Conservation (phyloP, 1,140 invertebrate genomes). For the Zaprionus africanus region DNA sequence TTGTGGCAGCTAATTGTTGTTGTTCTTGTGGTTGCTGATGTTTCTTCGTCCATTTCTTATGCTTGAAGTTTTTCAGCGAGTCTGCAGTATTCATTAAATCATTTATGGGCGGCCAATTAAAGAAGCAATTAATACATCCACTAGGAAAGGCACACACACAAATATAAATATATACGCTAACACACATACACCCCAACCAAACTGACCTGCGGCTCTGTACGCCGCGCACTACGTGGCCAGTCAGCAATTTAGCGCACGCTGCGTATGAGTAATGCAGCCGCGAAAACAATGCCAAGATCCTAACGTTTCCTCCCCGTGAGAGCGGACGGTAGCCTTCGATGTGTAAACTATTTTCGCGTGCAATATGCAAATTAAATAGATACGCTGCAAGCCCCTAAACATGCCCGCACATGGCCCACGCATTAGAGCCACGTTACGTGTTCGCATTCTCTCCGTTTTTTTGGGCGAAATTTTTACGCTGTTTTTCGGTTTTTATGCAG, state of each 20-base stretch:
- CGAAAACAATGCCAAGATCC: conserved; percentile 25
- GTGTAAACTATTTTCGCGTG: conserved; percentile 73
- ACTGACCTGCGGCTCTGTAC: conserved; percentile 42
- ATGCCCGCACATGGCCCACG: conserved; percentile 17
- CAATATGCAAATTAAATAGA: conserved; percentile 77
- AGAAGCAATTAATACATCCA: conserved; percentile 61
- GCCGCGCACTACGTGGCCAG: conserved; percentile 15
- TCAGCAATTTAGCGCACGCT: conserved; percentile 49
- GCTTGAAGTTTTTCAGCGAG: conserved; percentile 21
- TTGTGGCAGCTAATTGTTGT: neutral
- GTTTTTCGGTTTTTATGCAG: conserved; percentile 26
- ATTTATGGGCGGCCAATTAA: conserved; percentile 68
- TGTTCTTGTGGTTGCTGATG: neutral
- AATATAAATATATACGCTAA: conserved; percentile 1
- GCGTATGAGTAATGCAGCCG: conserved; percentile 69
- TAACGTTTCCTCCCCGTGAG: neutral
- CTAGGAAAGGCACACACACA: conserved; percentile 17
- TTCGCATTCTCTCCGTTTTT: neutral
- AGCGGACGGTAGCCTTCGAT: conserved; percentile 18
- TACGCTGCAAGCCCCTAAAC: conserved; percentile 31
- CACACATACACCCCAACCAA: neutral
- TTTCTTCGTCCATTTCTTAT: neutral
- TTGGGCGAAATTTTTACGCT: conserved; percentile 28
- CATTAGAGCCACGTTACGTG: conserved; percentile 32
- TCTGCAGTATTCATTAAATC: conserved; percentile 52